Evolutionary conservation across 2,888 invertebrate genomes (phyloP).

Genomic region (Lobophora halterata): DNA sequence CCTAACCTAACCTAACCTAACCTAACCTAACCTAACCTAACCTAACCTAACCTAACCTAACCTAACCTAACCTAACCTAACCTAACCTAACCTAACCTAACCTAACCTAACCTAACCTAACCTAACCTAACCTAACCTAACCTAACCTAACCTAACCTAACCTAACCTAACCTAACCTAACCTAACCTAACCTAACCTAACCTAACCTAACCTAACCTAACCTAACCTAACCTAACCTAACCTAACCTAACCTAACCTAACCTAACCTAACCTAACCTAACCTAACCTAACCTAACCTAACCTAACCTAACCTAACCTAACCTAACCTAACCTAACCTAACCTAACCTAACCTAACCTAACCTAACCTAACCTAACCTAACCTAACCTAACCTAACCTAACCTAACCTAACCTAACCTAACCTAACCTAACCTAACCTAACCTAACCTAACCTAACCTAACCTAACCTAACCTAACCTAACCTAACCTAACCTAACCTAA

Average conservation of each 20-base stretch:
- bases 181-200: slow-evolving; percentile 21
- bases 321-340: slow-evolving; percentile 17
- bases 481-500: slow-evolving; percentile 27
- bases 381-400: slow-evolving; percentile 28
- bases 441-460: slow-evolving; percentile 19
- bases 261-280: slow-evolving; percentile 25
- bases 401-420: slow-evolving; percentile 27
- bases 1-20: slow-evolving; percentile 14
- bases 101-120: slow-evolving; percentile 22
- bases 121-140: slow-evolving; percentile 25
- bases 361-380: slow-evolving; percentile 15
- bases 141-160: slow-evolving; percentile 26
- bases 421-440: slow-evolving; percentile 20
- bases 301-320: slow-evolving; percentile 21
- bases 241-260: slow-evolving; percentile 25
- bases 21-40: slow-evolving; percentile 16
- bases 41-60: slow-evolving; percentile 19
- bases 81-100: slow-evolving; percentile 24
- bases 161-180: slow-evolving; percentile 24
- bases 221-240: slow-evolving; percentile 32
- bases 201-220: slow-evolving; percentile 22
- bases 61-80: slow-evolving; percentile 22
- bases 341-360: slow-evolving; percentile 21
- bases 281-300: slow-evolving; percentile 25
- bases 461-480: slow-evolving; percentile 21